Percentiles rank a stretch among this genome's conserved stretches.
Evolutionary conservation across 2,797 vertebrate species (phyloP).

Genomic region (Rousettus madagascariensis): DNA sequence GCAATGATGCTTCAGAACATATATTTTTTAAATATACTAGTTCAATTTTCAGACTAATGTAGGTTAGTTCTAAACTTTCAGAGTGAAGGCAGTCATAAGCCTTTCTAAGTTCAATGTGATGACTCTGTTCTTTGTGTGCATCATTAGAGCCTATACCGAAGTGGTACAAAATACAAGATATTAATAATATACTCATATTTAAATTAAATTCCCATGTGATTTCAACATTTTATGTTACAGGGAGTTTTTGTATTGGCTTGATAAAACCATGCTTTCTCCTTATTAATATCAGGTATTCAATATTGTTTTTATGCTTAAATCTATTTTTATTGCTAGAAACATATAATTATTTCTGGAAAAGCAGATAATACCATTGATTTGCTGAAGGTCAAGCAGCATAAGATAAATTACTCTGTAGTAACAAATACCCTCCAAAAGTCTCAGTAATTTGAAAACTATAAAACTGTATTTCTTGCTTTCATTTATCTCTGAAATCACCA

Average conservation of each 20-base stretch:
- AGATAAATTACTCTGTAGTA: not conserved
- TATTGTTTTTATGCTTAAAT: not conserved
- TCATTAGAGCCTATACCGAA: not conserved
- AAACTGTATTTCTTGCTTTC: not conserved
- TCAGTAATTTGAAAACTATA: not conserved
- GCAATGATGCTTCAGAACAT: not conserved
- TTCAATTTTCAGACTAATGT: constrained; percentile 1
- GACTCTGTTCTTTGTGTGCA: not conserved
- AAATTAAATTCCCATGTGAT: not conserved
- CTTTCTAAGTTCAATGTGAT: not conserved
- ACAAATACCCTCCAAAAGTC: not conserved
- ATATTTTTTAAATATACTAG: not conserved
- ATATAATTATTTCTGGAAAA: not conserved
- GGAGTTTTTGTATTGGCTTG: not conserved
- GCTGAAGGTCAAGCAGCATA: not conserved
- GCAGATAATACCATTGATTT: not conserved
- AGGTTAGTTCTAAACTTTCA: not conserved
- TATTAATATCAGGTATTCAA: not conserved
- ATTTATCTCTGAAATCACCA: not conserved
- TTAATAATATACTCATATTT: not conserved
- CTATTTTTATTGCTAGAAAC: not conserved
- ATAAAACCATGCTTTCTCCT: not conserved
- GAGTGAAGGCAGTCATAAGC: not conserved
- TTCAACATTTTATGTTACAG: not conserved
- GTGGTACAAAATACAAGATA: not conserved